phyloP scores from a whole-genome alignment of 1,140 invertebrate genomes.

The Uloborus diversus region DNA sequence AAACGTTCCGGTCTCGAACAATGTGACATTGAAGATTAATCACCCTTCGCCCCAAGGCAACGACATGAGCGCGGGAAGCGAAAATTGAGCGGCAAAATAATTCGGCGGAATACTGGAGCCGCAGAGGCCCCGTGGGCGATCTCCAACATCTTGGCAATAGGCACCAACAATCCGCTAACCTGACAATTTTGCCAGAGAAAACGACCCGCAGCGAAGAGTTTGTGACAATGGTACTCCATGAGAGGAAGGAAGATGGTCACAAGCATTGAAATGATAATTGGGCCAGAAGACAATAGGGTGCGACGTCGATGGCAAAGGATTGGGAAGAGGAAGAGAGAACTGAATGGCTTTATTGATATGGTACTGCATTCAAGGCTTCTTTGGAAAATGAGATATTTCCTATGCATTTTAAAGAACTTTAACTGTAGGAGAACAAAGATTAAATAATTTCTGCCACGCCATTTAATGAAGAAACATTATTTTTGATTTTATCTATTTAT shows the following conservation, averaged over 20 bases:
- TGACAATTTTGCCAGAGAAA: slow-evolving; percentile 1
- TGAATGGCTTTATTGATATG: neutral
- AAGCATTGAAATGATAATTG: no score
- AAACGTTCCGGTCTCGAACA: neutral
- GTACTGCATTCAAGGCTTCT: no score
- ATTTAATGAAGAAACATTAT: no score
- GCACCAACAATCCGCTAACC: slow-evolving; percentile 38
- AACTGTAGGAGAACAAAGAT: no score
- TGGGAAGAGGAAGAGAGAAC: neutral
- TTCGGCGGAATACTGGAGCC: neutral
- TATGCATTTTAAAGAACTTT: no score
- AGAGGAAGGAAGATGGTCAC: no score
- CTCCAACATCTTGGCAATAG: slow-evolving; percentile 44
- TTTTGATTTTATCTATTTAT: no score
- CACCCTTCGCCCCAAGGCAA: slow-evolving; percentile 1
- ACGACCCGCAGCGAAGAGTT: no score
- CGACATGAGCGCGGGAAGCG: neutral
- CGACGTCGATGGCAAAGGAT: neutral
- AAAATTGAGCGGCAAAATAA: neutral
- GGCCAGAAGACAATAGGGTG: no score
- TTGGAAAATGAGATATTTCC: no score
- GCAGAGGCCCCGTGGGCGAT: slow-evolving; percentile 1
- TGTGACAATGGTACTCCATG: no score
- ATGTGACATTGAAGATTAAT: slow-evolving; percentile 39
- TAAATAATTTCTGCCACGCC: no score